Evolutionary conservation across 1,140 invertebrate species (phyloP), one percentile per base, ranked within the genome.

Genomic region (Leptinotarsa defecta): DNA sequence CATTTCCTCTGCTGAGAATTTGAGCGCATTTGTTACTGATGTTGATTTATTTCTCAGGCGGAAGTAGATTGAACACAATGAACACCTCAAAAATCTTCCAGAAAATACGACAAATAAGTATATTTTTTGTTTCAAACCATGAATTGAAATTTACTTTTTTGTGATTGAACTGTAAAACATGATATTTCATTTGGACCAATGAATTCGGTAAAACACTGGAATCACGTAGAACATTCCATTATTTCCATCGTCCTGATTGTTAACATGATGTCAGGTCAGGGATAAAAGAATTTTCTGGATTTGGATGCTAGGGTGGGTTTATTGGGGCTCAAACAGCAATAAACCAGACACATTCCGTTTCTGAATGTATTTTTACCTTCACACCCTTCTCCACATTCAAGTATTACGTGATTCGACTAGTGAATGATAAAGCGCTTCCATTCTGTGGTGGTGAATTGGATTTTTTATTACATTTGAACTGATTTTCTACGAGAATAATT

Each of bases 301-400:
- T 43, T 43, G 65, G 19, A 27, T 24, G 65, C 19, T 6, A 27
- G 65, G 22, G 65, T 34, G 24, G 43, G 65, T 68, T 68, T 68
- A 68, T 68, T 68, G 65, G n/a, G 65, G 65, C 65, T 27, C 65
- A 24, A 24, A 19, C 65, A 24, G 65, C 65, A 68, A 68, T 68
- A 68, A 68, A 68, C 27, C 65, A 68, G 43, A 24, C 65, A 24
- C 65, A 68, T 68, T 43, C 20, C 64, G 64, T 34, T 34, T 15
- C 20, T 17, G 4, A 22, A 22, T 24, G 24, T 34, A 13, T 68
- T 43, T 24, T 43, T 43, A 24, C 65, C 4, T 17, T 17, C 65
- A 6, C 65, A 13, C 22, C 65, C 65, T 27, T 27, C 65, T 24
- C 22, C 43, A 68, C 43, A 68, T 68, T 24, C 65, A n/a, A 68